These are phyloP conservation scores for Pagrus major DNA, from an alignment of 2,113 vertebrate species.

Conservation along the genomic window DNA sequence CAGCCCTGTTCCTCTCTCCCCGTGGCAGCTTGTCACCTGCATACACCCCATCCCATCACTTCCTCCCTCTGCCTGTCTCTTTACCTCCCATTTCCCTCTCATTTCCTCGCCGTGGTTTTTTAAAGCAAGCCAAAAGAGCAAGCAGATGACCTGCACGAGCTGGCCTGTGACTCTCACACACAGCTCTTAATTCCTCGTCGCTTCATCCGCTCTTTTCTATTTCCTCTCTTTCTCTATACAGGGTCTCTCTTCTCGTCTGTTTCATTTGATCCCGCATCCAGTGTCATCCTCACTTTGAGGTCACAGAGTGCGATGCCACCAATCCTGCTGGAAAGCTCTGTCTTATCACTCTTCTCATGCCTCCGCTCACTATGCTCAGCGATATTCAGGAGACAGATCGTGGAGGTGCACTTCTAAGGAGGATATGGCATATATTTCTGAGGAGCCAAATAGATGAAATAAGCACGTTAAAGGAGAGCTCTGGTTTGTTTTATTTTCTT, in stretches of 20 bases:
- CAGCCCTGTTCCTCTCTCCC: conserved; percentile 42
- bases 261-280: conserved; percentile 42
- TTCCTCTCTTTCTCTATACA: conserved; percentile 9
- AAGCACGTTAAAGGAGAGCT: not conserved
- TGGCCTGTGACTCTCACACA: conserved; percentile 32
- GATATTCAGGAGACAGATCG: conserved; percentile 10
- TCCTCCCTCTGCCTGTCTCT: conserved; percentile 49
- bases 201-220: conserved; percentile 19
- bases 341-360: conserved; percentile 9
- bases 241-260: conserved; percentile 32
- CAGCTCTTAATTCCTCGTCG: conserved; percentile 31
- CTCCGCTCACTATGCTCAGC: not conserved
- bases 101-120: conserved; percentile 37
- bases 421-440: not conserved
- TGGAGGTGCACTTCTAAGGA: conserved; percentile 13
- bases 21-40: conserved; percentile 70
- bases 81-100: conserved; percentile 55
- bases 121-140: conserved; percentile 45
- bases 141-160: conserved; percentile 50
- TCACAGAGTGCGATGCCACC: conserved; percentile 38
- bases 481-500: not conserved
- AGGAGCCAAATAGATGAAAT: not conserved
- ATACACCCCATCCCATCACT: conserved; percentile 44
- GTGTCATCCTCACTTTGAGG: conserved; percentile 34
- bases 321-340: conserved; percentile 29